Evolutionary conservation across 92 coral and sea anemone species (phyloP), one percentile per base, ranked within the genome.

Genomic region (Actinernus sp.): DNA sequence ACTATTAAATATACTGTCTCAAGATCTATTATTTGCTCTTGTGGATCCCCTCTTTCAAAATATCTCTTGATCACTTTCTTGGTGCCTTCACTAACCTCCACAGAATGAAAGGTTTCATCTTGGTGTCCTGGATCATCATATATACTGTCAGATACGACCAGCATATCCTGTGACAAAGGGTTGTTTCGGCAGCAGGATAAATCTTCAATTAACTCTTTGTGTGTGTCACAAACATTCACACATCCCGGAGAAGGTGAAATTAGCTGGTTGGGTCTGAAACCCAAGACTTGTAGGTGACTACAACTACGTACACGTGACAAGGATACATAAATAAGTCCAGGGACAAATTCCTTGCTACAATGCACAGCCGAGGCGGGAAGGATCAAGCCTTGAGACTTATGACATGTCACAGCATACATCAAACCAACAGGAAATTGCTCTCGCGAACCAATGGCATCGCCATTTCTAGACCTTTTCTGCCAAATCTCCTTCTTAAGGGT

Each of bases 351-450:
- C 24, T 65, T 49, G 17, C 59, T 48, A 31, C 73, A 65, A 32
- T 65, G 73, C 27, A 65, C 31, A 9, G 49, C 57, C 31, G 58
- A 60, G 31, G 73, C 73, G 12, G 73, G 59, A 3, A 65, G 47
- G 44, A 61, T 65, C 34, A 24, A 36, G 49, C 73, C 59, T 34
- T 65, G 67, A n/a, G 67, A 39, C 51, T 60, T 60, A 17, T 60
- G 67, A 19, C 67, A 60, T 9, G 67, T 60, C 6, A 65, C 49
- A 18, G 45, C 60, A 32, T 49, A 65, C 73, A 52, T 52, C 17
- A 50, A 19, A 31, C 19, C 40, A 4, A 65, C 37, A 7, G 73
- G 73, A 30, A 49, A 49, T 19, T 65, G 61, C 24, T 32, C 33
- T 23, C 73, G 19, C 16, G 28, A 26, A 49, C 38, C 73, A 4